Evolutionary conservation across 1,140 invertebrate genomes (phyloP), one percentile per base, ranked within the genome.

Genomic region (Sesamia nonagrioides): DNA sequence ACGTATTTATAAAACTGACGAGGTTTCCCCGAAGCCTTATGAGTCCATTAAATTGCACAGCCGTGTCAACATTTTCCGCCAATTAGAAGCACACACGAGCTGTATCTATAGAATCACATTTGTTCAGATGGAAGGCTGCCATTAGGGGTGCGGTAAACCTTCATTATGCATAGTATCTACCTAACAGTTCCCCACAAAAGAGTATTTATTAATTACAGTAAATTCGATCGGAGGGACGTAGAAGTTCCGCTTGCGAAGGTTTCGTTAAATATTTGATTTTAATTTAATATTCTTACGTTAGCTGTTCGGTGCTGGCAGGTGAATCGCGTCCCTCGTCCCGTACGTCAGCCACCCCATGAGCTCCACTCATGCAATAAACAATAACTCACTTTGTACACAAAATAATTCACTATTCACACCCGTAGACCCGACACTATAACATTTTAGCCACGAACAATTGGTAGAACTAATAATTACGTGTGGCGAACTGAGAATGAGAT

Each of bases 221-320:
- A 40, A 13, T 45, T 21, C 40, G 27, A 69, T 72, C 15, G 37
- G 6, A 21, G 21, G 0, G 11, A 6, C 17, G 17, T 54, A 13
- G 17, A 71, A 13, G 61, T 63, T 11, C 1, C 9, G 37, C 17
- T 66, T 18, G 7, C 7, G 50, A 45, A 27, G 27, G 2, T 48
- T 33, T 11, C 37, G 6, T 11, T 42, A 5, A 42, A 75, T 48
- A 61, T 60, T 35, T 35, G 33, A 50, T 50, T 37, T 56, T 35
- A 4, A 33, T 50, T 76, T n/a, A 7, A 35, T 18, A 35, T 77
- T 68, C 92, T 89, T 83, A 93, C 91, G 92, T 94, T 93, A 94
- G 89, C 91, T 94, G 91, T 82, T 93, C 92, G 21, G 90, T 92
- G 87, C 90, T 93, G 84, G 91, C 92, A 88, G 92, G 92, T 83